A percentile compares a stretch with the other conserved stretches of the same genome.
These are phyloP conservation scores for Lasius platythorax DNA, from an alignment of 2,888 invertebrate species.

Conservation along the genomic window DNA sequence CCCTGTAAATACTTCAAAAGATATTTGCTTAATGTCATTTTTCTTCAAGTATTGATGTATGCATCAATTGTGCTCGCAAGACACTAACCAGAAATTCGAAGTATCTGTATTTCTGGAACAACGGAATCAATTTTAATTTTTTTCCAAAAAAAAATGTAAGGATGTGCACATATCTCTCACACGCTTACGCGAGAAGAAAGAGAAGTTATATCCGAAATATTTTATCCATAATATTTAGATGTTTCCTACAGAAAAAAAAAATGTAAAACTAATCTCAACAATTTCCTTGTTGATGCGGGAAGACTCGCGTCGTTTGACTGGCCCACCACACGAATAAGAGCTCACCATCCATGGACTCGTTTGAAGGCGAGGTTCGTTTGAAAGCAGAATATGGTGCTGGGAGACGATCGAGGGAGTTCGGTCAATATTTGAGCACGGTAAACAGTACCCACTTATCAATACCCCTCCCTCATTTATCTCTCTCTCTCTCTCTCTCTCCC, in stretches of 20 bases:
- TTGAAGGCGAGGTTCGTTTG: conserved; percentile 70
- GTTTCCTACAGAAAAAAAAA: neutral
- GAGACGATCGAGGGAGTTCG: conserved; percentile 74
- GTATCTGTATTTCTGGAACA: neutral
- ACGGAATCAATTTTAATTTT: neutral
- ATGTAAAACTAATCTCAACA: neutral
- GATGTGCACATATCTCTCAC: neutral
- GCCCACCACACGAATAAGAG: conserved; percentile 29
- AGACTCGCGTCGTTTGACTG: conserved; percentile 24
- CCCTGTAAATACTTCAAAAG: neutral
- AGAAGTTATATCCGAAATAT: neutral
- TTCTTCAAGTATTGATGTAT: neutral
- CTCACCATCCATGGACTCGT: conserved; percentile 49
- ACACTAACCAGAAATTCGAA: neutral
- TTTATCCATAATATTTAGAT: neutral
- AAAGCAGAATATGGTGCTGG: conserved; percentile 79
- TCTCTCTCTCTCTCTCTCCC: conserved; percentile 58
- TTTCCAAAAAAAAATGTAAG: neutral
- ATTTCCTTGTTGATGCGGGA: neutral
- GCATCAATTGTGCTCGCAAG: neutral
- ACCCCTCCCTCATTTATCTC: conserved; percentile 49
- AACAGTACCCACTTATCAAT: conserved; percentile 72
- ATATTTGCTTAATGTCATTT: conserved; percentile 1
- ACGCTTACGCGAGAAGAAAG: neutral
- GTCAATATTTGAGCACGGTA: conserved; percentile 83